Evolutionary conservation across 2,113 vertebrate species (phyloP), one percentile per base, ranked within the genome.

Genomic region (Pao palembangensis): DNA sequence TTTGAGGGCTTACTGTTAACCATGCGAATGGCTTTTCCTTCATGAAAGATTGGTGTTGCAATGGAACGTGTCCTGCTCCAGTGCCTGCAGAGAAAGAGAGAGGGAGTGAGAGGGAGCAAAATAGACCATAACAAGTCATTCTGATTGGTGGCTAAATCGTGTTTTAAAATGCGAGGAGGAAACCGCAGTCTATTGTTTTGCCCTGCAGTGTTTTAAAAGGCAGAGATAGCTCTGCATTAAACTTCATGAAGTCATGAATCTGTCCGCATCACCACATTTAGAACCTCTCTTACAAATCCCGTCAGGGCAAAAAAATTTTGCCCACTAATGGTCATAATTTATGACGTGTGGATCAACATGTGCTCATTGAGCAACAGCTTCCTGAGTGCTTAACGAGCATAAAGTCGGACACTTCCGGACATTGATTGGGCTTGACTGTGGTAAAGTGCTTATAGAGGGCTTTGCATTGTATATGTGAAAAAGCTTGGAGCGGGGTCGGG

Each of bases 341-440:
- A 89, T 88, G 88, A 89, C 71, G 88, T 89, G 88, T 82, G 78
- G 78, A 88, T 80, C 83, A 87, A 87, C 88, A 85, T 85, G 84
- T 61, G 80, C 84, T 83, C 84, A 84, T 83, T 81, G 84, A 81
- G 76, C 81, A 86, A 84, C 85, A 83, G 86, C 82, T 87, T 85
- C 83, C 85, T 84, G 87, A 87, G 85, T 83, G 83, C 85, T 84
- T 89, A 89, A 88, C 80, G 88, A 89, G 83, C 86, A 87, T 77
- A 79, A 86, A 89, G 87, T 79, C 82, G 72, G 74, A 86, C 88
- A 88, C 86, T 85, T 89, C 86, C 86, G 84, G 86, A 78, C 86
- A 83, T 87, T 89, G 85, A 88, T 87, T 85, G 86, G 84, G 51
- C 80, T 44, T 68, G 75, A 78, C 79, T 48, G 83, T 73, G 79